Evolutionary conservation across 2,797 vertebrate genomes (phyloP), one percentile per base, ranked within the genome.

Genomic region (Macrochelys suwanniensis): DNA sequence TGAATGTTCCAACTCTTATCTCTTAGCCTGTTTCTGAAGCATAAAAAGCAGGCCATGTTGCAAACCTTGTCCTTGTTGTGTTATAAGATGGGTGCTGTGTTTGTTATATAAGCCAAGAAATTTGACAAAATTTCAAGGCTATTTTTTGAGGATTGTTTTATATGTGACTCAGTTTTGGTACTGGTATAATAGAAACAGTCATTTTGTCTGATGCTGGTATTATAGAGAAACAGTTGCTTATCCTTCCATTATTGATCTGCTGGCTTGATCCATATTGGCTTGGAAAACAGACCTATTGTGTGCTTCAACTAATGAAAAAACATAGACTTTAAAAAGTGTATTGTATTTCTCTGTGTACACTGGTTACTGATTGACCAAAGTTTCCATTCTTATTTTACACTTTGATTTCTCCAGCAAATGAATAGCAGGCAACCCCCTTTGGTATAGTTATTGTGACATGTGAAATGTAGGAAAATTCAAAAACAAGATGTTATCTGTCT

Each of bases 331-430:
- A 33, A 65, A 33, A 65, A 33, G 6, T 65, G 3, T 17, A 65
- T 26, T 65, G 61, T 56, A 25, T 65, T 33, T 33, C 31, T 65
- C 15, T 65, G 61, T 65, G 13, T 33, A 74, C 37, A 42, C 61
- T 83, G 37, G 74, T 95, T 97, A 95, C 91, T 97, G 90, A 91
- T 61, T 96, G 96, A 94, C 94, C 50, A 23, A 9, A 42, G 5
- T 89, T 59, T 42, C 23, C 23, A 45, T 74, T 74, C 4, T 96
- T 90, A 45, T 78, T 84, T 95, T 95, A 7, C 59, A 88, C 94
- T 96, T 94, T 85, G 23, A 59, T 59, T 25, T 87, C 11, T 90
- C 37, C 42, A 96, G 57, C 80, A 85, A 94, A 89, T 33, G 21
- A 93, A 74, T 83, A 49, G 4, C 9, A 31, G 68, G 33, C 17